Conservation (phyloP, 2,113 vertebrate genomes). For the Pantherophis guttatus region DNA sequence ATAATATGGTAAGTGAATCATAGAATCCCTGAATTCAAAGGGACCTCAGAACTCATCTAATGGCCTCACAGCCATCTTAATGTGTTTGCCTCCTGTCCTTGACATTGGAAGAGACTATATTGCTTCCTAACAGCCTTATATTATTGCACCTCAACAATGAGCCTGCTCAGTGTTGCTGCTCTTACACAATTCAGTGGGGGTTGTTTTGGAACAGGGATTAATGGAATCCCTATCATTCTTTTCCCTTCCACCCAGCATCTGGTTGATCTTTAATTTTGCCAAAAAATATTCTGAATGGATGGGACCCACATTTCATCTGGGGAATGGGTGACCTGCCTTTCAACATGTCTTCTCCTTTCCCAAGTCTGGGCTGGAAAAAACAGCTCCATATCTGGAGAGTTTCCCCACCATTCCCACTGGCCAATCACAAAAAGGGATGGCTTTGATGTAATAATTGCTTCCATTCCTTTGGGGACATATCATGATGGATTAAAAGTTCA, state of each 20-base stretch:
- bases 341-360: not conserved
- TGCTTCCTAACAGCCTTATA: not conserved
- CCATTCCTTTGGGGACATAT: not conserved
- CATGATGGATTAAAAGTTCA: not conserved
- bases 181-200: not conserved
- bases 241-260: not conserved
- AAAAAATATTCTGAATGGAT: not conserved
- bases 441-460: not conserved
- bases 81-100: not conserved
- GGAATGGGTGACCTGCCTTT: not conserved
- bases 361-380: not conserved
- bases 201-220: not conserved
- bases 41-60: not conserved
- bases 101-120: not conserved
- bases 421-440: not conserved
- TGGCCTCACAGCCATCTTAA: not conserved
- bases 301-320: not conserved
- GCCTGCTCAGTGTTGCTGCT: not conserved
- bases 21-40: not conserved
- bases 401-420: not conserved
- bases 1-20: conserved; percentile 86
- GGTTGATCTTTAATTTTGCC: not conserved
- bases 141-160: not conserved
- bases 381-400: not conserved
- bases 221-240: not conserved